Base-by-base conservation (phyloP, 2,888 invertebrate species). In the Zelleria hepariella region DNA sequence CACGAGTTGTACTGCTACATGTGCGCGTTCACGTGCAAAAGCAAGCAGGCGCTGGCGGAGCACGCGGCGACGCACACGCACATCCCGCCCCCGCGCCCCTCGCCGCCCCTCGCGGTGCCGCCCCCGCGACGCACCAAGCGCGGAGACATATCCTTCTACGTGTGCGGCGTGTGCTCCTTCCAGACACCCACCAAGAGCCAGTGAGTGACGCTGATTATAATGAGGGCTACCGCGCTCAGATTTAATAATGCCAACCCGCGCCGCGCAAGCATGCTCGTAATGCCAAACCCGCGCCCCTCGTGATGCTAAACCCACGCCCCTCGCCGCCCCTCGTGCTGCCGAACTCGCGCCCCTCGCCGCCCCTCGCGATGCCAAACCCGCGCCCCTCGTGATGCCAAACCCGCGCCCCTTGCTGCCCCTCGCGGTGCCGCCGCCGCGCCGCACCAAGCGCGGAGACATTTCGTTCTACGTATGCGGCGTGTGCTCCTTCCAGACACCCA, bases 91-190 rank as follows among this genome's bases (percentile, higher is more conserved):
- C 51, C 5, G 2, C 2, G 2, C 2, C 1, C 2, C 2, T 2
- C 2, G 5, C 2, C 7, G 1, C 7, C 2, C 4, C 5, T 2
- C 51, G 51, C 26, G 23, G 3, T 5, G 20, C 23, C 48, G 48
- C 47, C 32, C 32, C 2, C 42, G 2, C 2, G 42, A 7, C 5
- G 32, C 32, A 32, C n/a, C 18, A 48, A 48, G 18, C n/a, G 25
- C 5, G 24, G 21, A 53, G 8, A 53, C 21, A 53, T 8, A 53
- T 21, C 60, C 1, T 23, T 84, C 0, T 71, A 76, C 0, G 66
- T 82, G 0, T 86, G 86, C 18, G 70, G 72, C 0, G 60, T 73
- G 0, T 87, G 87, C 47, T 70, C 72, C 0, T 86, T 74, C 57
- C 78, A 79, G 0, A 77, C 84, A 0, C 66, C 80, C 0, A 81